Conservation (phyloP, 2,888 invertebrate genomes). For the Ophraella communa region DNA sequence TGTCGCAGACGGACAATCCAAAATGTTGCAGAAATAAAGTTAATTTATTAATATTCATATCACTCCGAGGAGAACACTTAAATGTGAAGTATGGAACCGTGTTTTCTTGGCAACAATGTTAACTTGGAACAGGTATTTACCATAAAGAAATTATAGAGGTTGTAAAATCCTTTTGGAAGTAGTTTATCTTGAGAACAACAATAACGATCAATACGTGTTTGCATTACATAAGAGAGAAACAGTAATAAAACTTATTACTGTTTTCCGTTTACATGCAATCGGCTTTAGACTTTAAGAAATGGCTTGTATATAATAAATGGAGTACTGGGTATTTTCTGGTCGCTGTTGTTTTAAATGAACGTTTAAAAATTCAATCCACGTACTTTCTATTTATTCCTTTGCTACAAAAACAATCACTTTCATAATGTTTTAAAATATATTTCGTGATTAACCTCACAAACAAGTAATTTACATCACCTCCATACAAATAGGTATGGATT, state of each 20-base stretch:
- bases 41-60: background rate
- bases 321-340: conserved; percentile 1
- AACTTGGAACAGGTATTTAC: background rate
- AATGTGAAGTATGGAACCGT: background rate
- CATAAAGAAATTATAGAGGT: conserved; percentile 11
- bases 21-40: background rate
- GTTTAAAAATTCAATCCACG: conserved; percentile 12
- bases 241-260: conserved; percentile 23
- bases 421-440: background rate
- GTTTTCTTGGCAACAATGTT: background rate
- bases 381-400: background rate
- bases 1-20: background rate
- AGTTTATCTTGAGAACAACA: conserved; percentile 19
- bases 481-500: no score
- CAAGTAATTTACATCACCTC: background rate
- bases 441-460: background rate
- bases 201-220: conserved; percentile 28
- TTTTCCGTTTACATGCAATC: conserved; percentile 26
- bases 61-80: background rate
- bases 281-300: conserved; percentile 15
- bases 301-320: conserved; percentile 22
- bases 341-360: conserved; percentile 10
- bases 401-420: background rate
- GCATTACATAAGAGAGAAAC: conserved; percentile 17
- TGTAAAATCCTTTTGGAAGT: conserved; percentile 21